phyloP scores from a whole-genome alignment of 2,113 vertebrate genomes.

The Hippoglossus stenolepis region DNA sequence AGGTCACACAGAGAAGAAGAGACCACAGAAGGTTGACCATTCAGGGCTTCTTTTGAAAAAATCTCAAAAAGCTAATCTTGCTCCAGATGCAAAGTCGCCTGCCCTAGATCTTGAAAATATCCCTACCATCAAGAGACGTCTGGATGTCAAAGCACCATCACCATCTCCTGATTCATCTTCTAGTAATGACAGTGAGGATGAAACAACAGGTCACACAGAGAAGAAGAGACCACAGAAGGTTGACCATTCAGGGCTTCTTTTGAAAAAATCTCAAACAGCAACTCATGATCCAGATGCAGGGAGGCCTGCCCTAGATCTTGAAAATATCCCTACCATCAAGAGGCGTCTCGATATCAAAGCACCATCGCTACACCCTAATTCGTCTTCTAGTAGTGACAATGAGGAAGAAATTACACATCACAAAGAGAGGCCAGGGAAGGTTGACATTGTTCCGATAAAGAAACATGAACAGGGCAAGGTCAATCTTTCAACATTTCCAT shows the following conservation, averaged over 20 bases:
- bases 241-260: too few species aligned
- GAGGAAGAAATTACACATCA: constrained; percentile 23
- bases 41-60: background rate
- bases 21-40: constrained; percentile 11
- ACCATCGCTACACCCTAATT: background rate
- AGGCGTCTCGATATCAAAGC: constrained; percentile 33
- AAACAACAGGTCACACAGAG: background rate
- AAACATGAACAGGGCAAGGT: background rate
- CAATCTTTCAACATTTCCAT: background rate
- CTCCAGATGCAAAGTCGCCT: background rate
- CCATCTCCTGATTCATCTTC: background rate
- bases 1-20: background rate
- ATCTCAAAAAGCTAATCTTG: background rate
- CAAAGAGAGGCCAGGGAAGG: background rate
- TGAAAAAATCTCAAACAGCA: rapidly evolving
- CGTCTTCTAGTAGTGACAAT: constrained; percentile 40
- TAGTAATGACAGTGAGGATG: constrained; percentile 48
- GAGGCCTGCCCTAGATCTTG: constrained; percentile 19
- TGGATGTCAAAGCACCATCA: constrained; percentile 40
- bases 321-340: background rate
- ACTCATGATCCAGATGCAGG: background rate
- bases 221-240: background rate
- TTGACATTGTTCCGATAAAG: background rate
- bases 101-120: background rate
- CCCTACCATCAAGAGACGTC: background rate